These are phyloP conservation scores for Acrossocheilus wenchowensis DNA, from an alignment of 2,797 vertebrate species.

Conservation along the genomic window DNA sequence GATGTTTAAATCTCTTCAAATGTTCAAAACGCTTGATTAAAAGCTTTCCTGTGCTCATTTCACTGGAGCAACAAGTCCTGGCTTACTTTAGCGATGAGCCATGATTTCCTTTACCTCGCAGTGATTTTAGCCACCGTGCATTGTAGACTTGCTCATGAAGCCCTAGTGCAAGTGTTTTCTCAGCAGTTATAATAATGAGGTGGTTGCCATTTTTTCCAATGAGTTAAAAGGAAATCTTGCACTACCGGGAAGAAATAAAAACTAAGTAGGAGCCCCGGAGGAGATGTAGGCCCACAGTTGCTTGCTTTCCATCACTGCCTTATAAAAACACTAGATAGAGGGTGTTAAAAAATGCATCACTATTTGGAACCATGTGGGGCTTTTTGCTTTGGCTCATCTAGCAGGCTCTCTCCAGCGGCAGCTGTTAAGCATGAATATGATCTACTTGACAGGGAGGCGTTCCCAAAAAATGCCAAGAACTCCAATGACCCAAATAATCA, in stretches of 20 bases:
- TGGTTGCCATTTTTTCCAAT: neutral
- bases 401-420: neutral
- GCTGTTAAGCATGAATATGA: constrained; percentile 32
- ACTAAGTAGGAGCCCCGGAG: neutral
- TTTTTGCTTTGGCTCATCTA: constrained; percentile 9
- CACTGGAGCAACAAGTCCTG: constrained; percentile 1
- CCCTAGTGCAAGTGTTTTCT: constrained; percentile 1
- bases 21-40: neutral
- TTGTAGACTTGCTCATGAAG: neutral
- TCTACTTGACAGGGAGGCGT: constrained; percentile 34
- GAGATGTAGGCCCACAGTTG: constrained; percentile 1
- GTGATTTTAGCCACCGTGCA: neutral
- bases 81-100: constrained; percentile 40
- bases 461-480: constrained; percentile 48
- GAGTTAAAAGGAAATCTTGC: neutral
- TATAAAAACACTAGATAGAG: constrained; percentile 4
- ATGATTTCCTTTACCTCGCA: constrained; percentile 24
- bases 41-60: constrained; percentile 16
- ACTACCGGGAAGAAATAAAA: neutral
- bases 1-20: neutral
- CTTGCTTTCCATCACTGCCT: constrained; percentile 7
- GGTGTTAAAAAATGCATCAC: constrained; percentile 26
- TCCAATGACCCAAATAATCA: constrained; percentile 60
- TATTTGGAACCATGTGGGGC: neutral
- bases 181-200: neutral